phyloP scores from a whole-genome alignment of 2,113 vertebrate genomes.

The Forbesichthys papilliferus region DNA sequence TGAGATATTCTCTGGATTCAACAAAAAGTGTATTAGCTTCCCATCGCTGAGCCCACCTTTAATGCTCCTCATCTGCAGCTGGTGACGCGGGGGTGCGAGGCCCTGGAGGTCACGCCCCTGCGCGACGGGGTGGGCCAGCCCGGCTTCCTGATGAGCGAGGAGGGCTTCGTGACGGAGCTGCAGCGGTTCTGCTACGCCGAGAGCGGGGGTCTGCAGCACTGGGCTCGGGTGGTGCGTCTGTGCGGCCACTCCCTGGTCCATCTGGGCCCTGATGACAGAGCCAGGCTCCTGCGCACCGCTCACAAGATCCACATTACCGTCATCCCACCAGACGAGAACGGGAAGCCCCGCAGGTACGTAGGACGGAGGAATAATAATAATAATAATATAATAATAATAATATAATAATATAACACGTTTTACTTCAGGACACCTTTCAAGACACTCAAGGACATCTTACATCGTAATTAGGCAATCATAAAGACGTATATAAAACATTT shows the following conservation, averaged over 20 bases:
- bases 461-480: no score
- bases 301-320: slow-evolving; percentile 90
- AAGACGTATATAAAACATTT: no score
- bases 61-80: slow-evolving; percentile 63
- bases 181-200: slow-evolving; percentile 89
- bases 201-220: slow-evolving; percentile 83
- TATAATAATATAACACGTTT: no score
- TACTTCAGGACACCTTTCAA: no score
- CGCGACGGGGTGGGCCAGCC: slow-evolving; percentile 86
- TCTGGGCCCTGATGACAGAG: slow-evolving; percentile 76
- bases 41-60: no score
- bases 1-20: no score
- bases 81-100: slow-evolving; percentile 88
- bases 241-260: slow-evolving; percentile 82
- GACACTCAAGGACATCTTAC: no score
- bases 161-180: slow-evolving; percentile 87
- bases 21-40: no score
- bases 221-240: slow-evolving; percentile 84
- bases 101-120: slow-evolving; percentile 82
- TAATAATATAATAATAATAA: no score
- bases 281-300: slow-evolving; percentile 78
- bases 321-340: slow-evolving; percentile 86
- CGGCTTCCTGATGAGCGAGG: slow-evolving; percentile 85
- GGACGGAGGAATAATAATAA: slow-evolving; percentile 1
- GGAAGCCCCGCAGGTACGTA: slow-evolving; percentile 86